Evolutionary conservation across 2,113 vertebrate genomes (phyloP), one percentile per base, ranked within the genome.

Genomic region (Petroica traversi): DNA sequence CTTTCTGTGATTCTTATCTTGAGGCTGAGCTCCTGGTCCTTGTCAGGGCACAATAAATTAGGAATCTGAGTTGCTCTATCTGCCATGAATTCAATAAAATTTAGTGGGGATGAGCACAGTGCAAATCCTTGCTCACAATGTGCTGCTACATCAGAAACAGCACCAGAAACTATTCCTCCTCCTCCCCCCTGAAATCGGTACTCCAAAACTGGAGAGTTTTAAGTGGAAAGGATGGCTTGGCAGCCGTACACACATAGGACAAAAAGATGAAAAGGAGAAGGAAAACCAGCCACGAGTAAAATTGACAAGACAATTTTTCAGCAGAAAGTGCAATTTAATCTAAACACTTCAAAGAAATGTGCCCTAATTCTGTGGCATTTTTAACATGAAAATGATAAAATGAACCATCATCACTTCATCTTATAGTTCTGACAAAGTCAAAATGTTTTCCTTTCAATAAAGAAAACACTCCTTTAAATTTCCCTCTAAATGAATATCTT

Each of bases 381-480:
- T 87, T 88, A 87, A 89, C 55, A 66, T 6, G 34, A 87, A 95
- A 91, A 89, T 91, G 41, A 69, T 91, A 87, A 91, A 94, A 95
- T 68, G 66, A 93, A 78, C 51, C 5, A 72, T 92, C 80, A 75
- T 85, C 48, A 34, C 48, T 84, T 93, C 63, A 75, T 94, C 58
- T 73, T 88, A 75, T 73, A 78, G 31, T 69, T 91, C 63, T 85
- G 69, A 95, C 43, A 59, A 71, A 91, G 84, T 89, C 80, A 92
- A 91, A 95, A 93, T 69, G 18, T 91, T 92, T 93, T 82, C 57
- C 58, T 64, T 95, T 64, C 71, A 76, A 41, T 64, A 79, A 82
- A 79, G 66, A 45, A 94, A 72, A 2, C 23, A 61, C 3, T 85
- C 23, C 7, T 88, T 81, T 73, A 55, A 68, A 88, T 89, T 93